A percentile compares a stretch with the other conserved stretches of the same genome.
These are phyloP conservation scores for Coenonympha arcania DNA, from an alignment of 2,888 invertebrate genomes.

Conservation along the genomic window DNA sequence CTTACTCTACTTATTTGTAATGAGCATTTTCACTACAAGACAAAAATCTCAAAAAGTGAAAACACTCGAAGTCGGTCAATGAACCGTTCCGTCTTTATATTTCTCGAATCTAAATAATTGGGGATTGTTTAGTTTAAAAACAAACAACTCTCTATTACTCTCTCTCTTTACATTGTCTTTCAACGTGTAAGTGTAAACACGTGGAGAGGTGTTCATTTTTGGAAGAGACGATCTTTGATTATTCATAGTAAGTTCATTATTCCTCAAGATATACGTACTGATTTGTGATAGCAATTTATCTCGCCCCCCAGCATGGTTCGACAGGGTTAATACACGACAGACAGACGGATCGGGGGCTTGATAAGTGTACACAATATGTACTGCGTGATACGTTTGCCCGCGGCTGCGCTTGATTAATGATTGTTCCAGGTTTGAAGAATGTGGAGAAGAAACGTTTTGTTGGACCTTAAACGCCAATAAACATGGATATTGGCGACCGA, in stretches of 20 bases:
- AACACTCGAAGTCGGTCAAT: too few species aligned
- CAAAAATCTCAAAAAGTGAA: too few species aligned
- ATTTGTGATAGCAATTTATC: slow-evolving; percentile 42
- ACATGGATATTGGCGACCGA: too few species aligned
- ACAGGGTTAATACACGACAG: slow-evolving; percentile 43
- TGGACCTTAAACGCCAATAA: neutral
- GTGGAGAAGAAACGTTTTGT: neutral
- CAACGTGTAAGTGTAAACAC: too few species aligned
- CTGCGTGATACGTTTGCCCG: neutral
- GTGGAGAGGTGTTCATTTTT: too few species aligned
- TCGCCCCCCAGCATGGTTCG: slow-evolving; percentile 33
- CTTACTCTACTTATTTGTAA: too few species aligned
- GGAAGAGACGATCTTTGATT: neutral
- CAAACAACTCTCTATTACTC: too few species aligned
- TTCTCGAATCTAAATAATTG: too few species aligned
- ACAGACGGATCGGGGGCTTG: slow-evolving; percentile 34
- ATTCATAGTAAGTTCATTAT: slow-evolving; percentile 16
- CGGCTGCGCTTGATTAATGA: slow-evolving; percentile 12
- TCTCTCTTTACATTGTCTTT: too few species aligned
- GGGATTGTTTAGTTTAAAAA: too few species aligned
- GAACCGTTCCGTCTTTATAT: too few species aligned
- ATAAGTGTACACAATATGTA: slow-evolving; percentile 20
- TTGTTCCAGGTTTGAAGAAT: neutral
- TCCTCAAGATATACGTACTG: slow-evolving; percentile 22
- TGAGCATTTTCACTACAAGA: too few species aligned